phyloP scores from a whole-genome alignment of 2,113 vertebrate genomes.

The Zosterops pallidus region DNA sequence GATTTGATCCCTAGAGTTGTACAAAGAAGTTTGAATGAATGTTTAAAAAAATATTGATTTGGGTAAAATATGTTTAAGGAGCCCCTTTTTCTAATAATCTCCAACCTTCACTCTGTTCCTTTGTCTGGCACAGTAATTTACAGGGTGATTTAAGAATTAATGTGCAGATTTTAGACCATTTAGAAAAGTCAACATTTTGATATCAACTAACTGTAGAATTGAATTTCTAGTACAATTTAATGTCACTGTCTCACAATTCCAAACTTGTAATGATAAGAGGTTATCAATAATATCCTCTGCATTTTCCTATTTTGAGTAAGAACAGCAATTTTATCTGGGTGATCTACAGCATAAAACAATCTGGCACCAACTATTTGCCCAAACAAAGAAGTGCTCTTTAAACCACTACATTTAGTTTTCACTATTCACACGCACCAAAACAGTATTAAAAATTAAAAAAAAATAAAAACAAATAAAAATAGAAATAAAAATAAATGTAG shows the following conservation, averaged over 20 bases:
- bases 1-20: neutral
- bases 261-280: neutral
- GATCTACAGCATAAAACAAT: neutral
- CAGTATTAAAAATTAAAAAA: neutral
- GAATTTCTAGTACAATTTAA: neutral
- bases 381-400: neutral
- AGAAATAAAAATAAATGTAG: too few relatives aligned
- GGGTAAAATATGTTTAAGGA: neutral
- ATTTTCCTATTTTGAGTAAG: neutral
- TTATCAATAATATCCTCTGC: neutral
- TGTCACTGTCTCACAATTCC: neutral
- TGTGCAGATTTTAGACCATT: neutral
- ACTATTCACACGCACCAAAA: neutral
- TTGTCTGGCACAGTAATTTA: neutral
- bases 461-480: too few relatives aligned
- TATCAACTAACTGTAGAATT: neutral
- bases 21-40: neutral
- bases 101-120: neutral
- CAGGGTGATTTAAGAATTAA: neutral
- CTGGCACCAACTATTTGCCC: neutral
- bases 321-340: neutral
- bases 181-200: neutral
- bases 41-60: neutral
- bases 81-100: neutral
- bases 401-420: neutral